phyloP scores from a whole-genome alignment of 2,888 invertebrate species.

The Pristionchus japonicus region DNA sequence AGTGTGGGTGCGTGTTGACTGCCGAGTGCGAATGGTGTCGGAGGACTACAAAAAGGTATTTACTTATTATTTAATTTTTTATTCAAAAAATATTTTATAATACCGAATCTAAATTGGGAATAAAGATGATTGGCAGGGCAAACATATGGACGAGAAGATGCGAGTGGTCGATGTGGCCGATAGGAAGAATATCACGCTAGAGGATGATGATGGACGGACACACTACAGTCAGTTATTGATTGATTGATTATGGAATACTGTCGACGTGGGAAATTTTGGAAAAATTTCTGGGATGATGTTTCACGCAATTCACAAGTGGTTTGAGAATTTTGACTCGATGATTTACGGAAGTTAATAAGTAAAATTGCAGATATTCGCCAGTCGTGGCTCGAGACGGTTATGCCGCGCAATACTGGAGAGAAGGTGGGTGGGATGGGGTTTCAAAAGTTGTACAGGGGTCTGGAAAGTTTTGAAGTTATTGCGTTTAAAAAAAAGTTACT shows the following conservation, averaged over 20 bases:
- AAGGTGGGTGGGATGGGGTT: conserved; percentile 40
- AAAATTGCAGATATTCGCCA: conserved; percentile 55
- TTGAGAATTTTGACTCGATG: too few relatives aligned
- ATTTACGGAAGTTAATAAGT: too few relatives aligned
- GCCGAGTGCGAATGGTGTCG: conserved; percentile 60
- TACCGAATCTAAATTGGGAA: background rate
- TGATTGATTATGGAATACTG: too few relatives aligned
- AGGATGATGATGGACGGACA: conserved; percentile 56
- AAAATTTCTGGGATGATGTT: too few relatives aligned
- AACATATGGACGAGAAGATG: conserved; percentile 54
- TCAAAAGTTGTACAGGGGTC: background rate
- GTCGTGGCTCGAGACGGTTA: conserved; percentile 62
- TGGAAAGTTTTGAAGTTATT: too few relatives aligned
- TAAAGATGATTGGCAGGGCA: background rate
- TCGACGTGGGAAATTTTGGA: background rate
- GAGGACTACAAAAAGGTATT: conserved; percentile 54
- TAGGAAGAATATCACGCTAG: conserved; percentile 56
- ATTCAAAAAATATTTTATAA: background rate
- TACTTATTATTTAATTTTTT: background rate
- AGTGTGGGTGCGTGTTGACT: conserved; percentile 60
- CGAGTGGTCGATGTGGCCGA: conserved; percentile 63
- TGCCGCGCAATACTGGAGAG: conserved; percentile 58
- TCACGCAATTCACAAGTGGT: too few relatives aligned
- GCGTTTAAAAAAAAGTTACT: too few relatives aligned
- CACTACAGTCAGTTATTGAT: conserved; percentile 52